Evolutionary conservation across 2,888 invertebrate species (phyloP).

Genomic region (Molanna angustata): DNA sequence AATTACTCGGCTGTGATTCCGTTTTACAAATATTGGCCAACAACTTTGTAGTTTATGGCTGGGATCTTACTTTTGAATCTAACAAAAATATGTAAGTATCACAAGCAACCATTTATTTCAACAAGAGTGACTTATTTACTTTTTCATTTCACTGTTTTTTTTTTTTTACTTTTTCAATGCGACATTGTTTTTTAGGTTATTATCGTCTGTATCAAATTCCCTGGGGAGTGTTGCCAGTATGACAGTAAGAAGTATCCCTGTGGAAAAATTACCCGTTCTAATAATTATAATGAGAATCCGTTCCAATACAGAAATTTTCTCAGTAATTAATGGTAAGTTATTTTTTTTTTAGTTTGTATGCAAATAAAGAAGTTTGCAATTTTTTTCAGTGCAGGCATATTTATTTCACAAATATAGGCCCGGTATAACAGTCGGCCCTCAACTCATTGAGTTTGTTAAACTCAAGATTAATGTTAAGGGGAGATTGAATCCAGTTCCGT

Average conservation of each 20-base stretch:
- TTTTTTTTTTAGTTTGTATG: neutral
- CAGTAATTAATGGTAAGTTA: conserved; percentile 77
- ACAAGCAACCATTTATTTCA: neutral
- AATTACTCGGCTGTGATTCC: conserved; percentile 86
- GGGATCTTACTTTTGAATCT: conserved; percentile 90
- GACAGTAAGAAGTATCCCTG: conserved; percentile 80
- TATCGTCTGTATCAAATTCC: conserved; percentile 70
- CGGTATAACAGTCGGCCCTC: too few species aligned
- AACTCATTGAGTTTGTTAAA: too few species aligned
- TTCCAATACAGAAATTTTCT: conserved; percentile 86
- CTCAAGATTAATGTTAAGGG: too few species aligned
- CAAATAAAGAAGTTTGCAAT: too few species aligned
- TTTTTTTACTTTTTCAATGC: too few species aligned
- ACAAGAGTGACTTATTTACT: too few species aligned
- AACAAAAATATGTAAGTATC: conserved; percentile 73
- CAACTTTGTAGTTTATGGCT: conserved; percentile 94
- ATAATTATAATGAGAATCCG: conserved; percentile 86
- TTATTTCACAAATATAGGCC: too few species aligned
- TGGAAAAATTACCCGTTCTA: conserved; percentile 84
- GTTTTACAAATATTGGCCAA: conserved; percentile 84
- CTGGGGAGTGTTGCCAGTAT: conserved; percentile 81
- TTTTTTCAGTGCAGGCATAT: too few species aligned
- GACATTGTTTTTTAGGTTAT: too few species aligned
- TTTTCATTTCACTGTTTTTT: too few species aligned
- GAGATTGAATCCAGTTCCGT: too few species aligned